phyloP scores from a whole-genome alignment of 2,797 vertebrate genomes.

The Gephyroberyx darwinii region DNA sequence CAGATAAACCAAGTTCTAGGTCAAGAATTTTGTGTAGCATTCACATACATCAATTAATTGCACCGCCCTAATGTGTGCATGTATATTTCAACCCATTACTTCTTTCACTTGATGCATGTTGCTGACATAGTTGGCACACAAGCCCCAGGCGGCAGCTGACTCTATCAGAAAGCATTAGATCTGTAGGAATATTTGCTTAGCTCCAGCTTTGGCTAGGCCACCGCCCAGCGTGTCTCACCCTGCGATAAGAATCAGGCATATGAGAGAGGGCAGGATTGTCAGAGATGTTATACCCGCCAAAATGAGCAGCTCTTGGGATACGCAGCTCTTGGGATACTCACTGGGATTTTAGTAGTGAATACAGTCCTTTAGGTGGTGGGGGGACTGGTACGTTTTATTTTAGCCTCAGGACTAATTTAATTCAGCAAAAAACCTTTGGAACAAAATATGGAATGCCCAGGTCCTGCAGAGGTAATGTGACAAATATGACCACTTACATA shows the following conservation, averaged over 20 bases:
- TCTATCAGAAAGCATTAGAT: constrained; percentile 39
- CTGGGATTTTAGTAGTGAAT: too few relatives aligned
- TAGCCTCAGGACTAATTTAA: too few relatives aligned
- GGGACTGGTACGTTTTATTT: too few relatives aligned
- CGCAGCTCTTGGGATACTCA: neutral
- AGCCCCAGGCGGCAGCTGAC: constrained; percentile 25
- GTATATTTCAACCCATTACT: neutral
- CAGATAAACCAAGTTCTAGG: neutral
- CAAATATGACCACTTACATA: neutral
- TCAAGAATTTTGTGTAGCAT: neutral
- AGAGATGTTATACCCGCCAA: constrained; percentile 3
- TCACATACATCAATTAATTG: neutral
- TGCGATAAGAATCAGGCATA: constrained; percentile 19
- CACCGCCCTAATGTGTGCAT: neutral
- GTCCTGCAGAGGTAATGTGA: too few relatives aligned
- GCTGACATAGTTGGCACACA: constrained; percentile 5
- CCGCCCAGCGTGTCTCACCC: constrained; percentile 1
- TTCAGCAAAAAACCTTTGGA: too few relatives aligned
- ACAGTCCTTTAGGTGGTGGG: too few relatives aligned
- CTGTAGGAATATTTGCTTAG: constrained; percentile 16
- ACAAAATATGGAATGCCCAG: too few relatives aligned
- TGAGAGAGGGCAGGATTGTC: constrained; percentile 10
- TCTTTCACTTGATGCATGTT: constrained; percentile 13
- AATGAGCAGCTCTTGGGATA: constrained; percentile 5
- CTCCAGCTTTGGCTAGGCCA: constrained; percentile 12